Conservation (phyloP, 2,113 vertebrate species). For the Carassius carassius region DNA sequence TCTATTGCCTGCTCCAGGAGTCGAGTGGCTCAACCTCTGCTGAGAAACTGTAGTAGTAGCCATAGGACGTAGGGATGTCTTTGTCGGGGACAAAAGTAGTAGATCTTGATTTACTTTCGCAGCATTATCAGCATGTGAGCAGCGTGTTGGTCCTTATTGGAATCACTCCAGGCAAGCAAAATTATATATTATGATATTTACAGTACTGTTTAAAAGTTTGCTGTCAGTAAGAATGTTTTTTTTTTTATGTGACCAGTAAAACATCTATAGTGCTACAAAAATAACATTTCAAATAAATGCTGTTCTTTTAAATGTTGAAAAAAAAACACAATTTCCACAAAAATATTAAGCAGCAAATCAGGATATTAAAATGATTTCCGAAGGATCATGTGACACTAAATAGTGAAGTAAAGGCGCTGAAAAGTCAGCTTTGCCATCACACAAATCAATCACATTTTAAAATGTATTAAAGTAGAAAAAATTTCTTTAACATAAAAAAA, state of each 20-base stretch:
- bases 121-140: slow-evolving; percentile 1
- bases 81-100: slow-evolving; percentile 17
- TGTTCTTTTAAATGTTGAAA: not conserved
- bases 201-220: not conserved
- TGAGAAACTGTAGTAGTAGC: slow-evolving; percentile 29
- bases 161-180: not conserved
- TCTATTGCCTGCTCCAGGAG: slow-evolving; percentile 22
- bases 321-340: not conserved
- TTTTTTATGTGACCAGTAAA: not conserved
- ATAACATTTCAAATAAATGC: not conserved
- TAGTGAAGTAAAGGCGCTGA: not conserved
- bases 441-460: not conserved
- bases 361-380: not conserved
- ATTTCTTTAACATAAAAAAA: not conserved
- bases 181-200: not conserved
- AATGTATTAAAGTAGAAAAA: not conserved
- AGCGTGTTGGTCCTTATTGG: not conserved
- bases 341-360: not conserved
- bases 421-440: not conserved
- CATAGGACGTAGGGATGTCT: slow-evolving; percentile 17
- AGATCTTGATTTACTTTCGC: slow-evolving; percentile 8
- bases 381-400: not conserved
- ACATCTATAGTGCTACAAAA: too few relatives aligned
- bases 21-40: slow-evolving; percentile 29
- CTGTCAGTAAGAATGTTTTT: not conserved